phyloP scores from a whole-genome alignment of 2,888 invertebrate species.

The Hirtodrosophila duncani region DNA sequence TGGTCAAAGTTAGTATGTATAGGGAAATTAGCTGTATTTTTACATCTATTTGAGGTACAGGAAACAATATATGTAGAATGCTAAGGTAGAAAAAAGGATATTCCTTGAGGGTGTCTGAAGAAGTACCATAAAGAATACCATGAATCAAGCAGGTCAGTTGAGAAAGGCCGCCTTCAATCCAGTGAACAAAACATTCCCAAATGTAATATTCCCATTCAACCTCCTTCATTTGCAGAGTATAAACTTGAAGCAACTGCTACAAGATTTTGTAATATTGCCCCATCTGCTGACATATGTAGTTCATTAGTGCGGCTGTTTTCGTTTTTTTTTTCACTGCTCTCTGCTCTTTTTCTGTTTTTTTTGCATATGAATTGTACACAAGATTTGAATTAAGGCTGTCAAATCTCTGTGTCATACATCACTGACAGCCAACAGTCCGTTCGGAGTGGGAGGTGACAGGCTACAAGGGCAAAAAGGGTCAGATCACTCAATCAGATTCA shows the following conservation, averaged over 20 bases:
- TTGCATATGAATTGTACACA: slow-evolving; percentile 56
- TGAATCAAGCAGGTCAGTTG: too few species aligned
- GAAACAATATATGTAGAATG: too few species aligned
- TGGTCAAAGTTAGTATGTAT: too few species aligned
- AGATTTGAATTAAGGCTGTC: slow-evolving; percentile 71
- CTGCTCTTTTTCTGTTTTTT: slow-evolving; percentile 11
- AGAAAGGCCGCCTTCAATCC: too few species aligned
- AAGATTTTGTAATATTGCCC: slow-evolving; percentile 61
- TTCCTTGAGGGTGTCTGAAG: too few species aligned
- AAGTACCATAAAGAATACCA: too few species aligned
- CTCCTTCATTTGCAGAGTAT: too few species aligned
- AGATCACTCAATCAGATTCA: slow-evolving; percentile 59
- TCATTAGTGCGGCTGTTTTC: slow-evolving; percentile 47
- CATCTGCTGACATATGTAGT: slow-evolving; percentile 68
- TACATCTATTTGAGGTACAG: too few species aligned
- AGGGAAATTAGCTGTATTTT: too few species aligned
- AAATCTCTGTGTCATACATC: slow-evolving; percentile 68
- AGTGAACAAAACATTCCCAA: too few species aligned
- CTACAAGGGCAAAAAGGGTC: slow-evolving; percentile 2
- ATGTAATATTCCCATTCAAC: too few species aligned
- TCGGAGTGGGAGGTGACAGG: neutral
- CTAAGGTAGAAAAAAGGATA: too few species aligned
- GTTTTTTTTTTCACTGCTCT: neutral
- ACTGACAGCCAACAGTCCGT: slow-evolving; percentile 2
- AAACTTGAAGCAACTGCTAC: slow-evolving; percentile 29